Evolutionary conservation across 2,113 vertebrate species (phyloP).

Genomic region (Bungarus multicinctus): DNA sequence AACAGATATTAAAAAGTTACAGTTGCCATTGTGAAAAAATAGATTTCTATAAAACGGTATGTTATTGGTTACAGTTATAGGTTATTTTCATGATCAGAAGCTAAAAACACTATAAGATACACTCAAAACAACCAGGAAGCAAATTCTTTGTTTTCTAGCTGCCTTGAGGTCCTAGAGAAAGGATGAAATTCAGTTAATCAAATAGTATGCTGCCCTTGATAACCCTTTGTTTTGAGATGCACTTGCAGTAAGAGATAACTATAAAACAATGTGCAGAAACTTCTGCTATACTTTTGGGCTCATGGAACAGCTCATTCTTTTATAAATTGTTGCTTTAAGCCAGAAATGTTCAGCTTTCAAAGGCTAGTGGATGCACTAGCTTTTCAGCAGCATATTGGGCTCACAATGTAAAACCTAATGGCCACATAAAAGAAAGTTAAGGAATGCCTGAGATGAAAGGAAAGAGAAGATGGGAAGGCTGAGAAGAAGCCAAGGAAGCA

Average conservation of each 20-base stretch:
- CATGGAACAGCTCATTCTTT: background rate
- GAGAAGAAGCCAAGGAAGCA: background rate
- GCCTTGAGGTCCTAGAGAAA: background rate
- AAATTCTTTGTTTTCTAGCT: background rate
- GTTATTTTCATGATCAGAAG: background rate
- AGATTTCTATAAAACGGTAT: background rate
- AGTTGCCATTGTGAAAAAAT: background rate
- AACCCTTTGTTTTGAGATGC: background rate
- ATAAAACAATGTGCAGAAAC: background rate
- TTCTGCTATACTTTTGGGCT: background rate
- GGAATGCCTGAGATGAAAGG: background rate
- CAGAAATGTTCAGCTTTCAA: background rate
- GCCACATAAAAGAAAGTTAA: background rate
- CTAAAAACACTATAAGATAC: background rate
- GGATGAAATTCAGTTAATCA: background rate
- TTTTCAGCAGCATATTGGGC: background rate
- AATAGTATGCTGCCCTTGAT: background rate
- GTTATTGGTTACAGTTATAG: background rate
- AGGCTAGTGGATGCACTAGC: background rate
- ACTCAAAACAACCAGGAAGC: background rate
- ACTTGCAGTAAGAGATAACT: background rate
- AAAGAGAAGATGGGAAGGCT: background rate
- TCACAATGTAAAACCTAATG: background rate
- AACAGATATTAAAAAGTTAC: background rate
- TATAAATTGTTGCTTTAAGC: background rate